phyloP scores from a whole-genome alignment of 2,113 vertebrate genomes.

The Speoplatyrhinus poulsoni region DNA sequence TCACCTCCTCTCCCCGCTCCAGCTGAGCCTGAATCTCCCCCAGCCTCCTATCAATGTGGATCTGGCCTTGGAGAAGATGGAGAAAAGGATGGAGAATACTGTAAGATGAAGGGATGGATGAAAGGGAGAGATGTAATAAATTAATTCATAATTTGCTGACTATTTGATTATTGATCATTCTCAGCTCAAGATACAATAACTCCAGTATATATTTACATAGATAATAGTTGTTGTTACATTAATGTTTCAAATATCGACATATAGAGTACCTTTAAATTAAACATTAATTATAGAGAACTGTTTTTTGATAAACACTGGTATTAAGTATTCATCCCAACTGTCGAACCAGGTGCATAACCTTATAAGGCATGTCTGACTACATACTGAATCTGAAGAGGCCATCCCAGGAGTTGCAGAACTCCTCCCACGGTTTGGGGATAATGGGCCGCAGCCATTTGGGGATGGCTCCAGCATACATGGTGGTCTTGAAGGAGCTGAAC shows the following conservation, averaged over 20 bases:
- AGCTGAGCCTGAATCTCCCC: slow-evolving; percentile 77
- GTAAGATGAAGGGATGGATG: slow-evolving; percentile 28
- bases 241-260: too few relatives aligned
- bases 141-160: too few relatives aligned
- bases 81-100: not conserved
- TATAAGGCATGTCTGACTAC: slow-evolving; percentile 28
- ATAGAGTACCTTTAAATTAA: too few relatives aligned
- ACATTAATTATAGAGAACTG: too few relatives aligned
- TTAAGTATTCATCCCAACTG: too few relatives aligned
- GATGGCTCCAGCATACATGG: slow-evolving; percentile 92
- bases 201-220: too few relatives aligned
- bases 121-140: too few relatives aligned
- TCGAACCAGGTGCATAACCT: too few relatives aligned
- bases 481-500: slow-evolving; percentile 95
- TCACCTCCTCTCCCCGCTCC: slow-evolving; percentile 76
- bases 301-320: too few relatives aligned
- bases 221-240: too few relatives aligned
- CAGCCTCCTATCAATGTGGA: slow-evolving; percentile 85
- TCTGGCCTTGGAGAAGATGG: slow-evolving; percentile 78
- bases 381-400: slow-evolving; percentile 95
- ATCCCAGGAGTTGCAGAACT: slow-evolving; percentile 94
- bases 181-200: too few relatives aligned
- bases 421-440: slow-evolving; percentile 90
- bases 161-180: too few relatives aligned
- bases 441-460: slow-evolving; percentile 89